phyloP scores from a whole-genome alignment of 2,797 vertebrate genomes.

The Smutsia gigantea region DNA sequence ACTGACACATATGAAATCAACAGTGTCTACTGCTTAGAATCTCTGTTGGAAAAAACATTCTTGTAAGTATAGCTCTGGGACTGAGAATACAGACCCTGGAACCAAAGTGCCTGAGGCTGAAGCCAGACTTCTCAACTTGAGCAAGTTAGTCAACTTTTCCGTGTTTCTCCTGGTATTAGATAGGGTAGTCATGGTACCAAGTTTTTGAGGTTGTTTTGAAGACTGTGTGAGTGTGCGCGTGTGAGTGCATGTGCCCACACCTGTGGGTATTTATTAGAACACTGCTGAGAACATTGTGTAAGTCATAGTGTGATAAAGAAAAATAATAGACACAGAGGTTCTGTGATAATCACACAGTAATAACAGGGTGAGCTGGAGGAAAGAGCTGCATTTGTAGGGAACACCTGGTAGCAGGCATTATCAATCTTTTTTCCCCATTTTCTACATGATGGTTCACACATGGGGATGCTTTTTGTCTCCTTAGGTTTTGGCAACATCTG shows the following conservation, averaged over 20 bases:
- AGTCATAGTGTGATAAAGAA: background rate
- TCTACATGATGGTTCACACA: background rate
- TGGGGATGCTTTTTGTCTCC: background rate
- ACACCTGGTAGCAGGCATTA: accelerated
- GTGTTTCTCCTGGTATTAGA: background rate
- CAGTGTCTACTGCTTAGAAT: background rate
- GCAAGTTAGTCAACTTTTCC: background rate
- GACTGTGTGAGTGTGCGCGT: background rate
- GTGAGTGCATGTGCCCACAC: accelerated
- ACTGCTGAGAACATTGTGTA: background rate
- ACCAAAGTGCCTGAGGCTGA: background rate
- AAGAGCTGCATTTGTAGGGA: background rate
- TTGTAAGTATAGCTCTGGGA: background rate
- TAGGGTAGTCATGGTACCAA: background rate
- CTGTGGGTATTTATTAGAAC: background rate
- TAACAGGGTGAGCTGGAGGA: background rate
- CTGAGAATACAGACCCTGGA: background rate
- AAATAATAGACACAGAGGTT: background rate
- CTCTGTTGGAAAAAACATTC: background rate
- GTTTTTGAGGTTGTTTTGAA: background rate
- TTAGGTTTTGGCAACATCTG: background rate
- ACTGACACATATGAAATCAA: background rate
- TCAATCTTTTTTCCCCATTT: background rate
- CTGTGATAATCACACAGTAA: background rate
- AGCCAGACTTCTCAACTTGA: background rate